Percentiles rank a stretch among this genome's conserved stretches.
Conservation (phyloP, 2,797 vertebrate species). For the Myripristis murdjan region DNA sequence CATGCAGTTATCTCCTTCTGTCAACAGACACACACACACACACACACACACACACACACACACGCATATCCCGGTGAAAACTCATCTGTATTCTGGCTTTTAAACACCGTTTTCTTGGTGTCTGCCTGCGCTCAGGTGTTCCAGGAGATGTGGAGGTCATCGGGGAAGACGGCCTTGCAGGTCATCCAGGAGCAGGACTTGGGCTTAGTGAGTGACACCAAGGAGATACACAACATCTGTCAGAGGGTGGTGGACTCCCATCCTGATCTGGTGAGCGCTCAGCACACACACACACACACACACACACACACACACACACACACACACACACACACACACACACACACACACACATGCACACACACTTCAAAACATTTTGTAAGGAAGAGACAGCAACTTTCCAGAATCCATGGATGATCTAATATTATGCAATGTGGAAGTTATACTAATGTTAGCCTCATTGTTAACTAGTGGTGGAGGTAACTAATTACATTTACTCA, state of each 20-base stretch:
- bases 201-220: slow-evolving; percentile 86
- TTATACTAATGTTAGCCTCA: no score
- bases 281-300: background rate
- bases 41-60: slow-evolving; percentile 4
- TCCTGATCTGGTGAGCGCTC: slow-evolving; percentile 87
- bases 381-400: no score
- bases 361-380: no score
- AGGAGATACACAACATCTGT: slow-evolving; percentile 90
- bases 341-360: no score
- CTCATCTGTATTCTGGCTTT: slow-evolving; percentile 19
- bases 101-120: slow-evolving; percentile 16
- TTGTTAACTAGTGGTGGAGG: no score
- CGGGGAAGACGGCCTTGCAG: slow-evolving; percentile 86
- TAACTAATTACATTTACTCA: no score
- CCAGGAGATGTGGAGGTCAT: slow-evolving; percentile 89
- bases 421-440: no score
- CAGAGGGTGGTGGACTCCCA: slow-evolving; percentile 88
- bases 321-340: background rate
- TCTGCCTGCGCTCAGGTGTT: slow-evolving; percentile 86
- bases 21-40: slow-evolving; percentile 20
- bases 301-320: background rate
- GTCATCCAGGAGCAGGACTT: slow-evolving; percentile 91
- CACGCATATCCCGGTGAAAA: background rate
- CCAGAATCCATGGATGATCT: no score
- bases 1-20: slow-evolving; percentile 42